Percentiles rank a stretch among this genome's conserved stretches.
These are phyloP conservation scores for Drosophila koepferae DNA, from an alignment of 2,888 invertebrate species.

Conservation along the genomic window DNA sequence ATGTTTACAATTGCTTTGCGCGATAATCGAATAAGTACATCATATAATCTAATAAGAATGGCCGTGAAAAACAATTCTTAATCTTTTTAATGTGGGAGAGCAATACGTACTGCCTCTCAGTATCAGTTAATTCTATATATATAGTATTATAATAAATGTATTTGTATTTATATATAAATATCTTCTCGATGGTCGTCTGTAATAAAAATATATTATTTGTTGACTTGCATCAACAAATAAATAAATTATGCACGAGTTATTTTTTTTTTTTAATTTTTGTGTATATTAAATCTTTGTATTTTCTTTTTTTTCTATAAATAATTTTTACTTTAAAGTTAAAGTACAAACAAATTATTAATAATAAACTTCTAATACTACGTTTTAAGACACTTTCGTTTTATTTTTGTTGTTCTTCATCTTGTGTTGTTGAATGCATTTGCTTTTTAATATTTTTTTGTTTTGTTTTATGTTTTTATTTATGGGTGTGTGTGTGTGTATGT, in stretches of 20 bases:
- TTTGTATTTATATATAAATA: neutral
- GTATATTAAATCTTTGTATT: conserved; percentile 81
- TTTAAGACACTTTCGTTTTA: conserved; percentile 84
- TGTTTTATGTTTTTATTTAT: conserved; percentile 18
- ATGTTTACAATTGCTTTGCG: neutral
- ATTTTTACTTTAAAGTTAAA: conserved; percentile 82
- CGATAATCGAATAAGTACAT: neutral
- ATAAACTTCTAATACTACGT: conserved; percentile 83
- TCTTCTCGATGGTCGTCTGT: neutral
- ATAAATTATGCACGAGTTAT: conserved; percentile 14
- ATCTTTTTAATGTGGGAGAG: neutral
- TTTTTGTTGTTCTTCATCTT: conserved; percentile 70
- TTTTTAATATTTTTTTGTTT: conserved; percentile 51
- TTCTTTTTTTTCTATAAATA: conserved; percentile 79
- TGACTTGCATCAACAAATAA: neutral
- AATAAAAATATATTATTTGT: neutral
- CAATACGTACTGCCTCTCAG: neutral
- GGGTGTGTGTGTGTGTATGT: conserved; percentile 50
- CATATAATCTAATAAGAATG: neutral
- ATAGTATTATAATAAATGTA: neutral
- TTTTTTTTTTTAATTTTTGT: conserved; percentile 66
- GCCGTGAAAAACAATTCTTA: neutral
- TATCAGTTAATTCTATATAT: neutral
- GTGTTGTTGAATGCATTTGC: conserved; percentile 67
- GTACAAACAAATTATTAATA: conserved; percentile 82